Evolutionary conservation across 2,113 vertebrate genomes (phyloP), one percentile per base, ranked within the genome.

Genomic region (Ptilonorhynchus violaceus): DNA sequence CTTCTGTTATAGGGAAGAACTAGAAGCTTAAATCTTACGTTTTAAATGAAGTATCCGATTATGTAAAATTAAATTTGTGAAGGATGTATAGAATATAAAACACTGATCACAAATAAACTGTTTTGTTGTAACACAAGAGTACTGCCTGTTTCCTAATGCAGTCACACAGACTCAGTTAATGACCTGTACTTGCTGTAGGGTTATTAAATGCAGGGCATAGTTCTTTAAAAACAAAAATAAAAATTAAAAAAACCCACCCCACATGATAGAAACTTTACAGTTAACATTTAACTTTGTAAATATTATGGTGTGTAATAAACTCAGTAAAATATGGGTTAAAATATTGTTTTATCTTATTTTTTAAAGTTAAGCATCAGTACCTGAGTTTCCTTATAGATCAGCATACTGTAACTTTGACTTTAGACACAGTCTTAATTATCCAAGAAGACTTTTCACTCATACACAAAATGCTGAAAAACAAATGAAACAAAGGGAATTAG

Each of bases 51-150:
- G 96, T 98, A 98, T 98, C 97, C 97, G 95, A 98, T 98, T 98
- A 98, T 99, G 98, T 99, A 99, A 98, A 98, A 98, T 98, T 98
- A 98, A 98, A 98, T 98, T 98, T 99, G 98, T 99, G 98, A 98
- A 99, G 98, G 98, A 99, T 99, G 99, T 99, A 99, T 98, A 99
- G 98, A 98, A 97, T 98, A 98, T 98, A 98, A 98, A 98, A 98
- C 98, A 98, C 97, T 99, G 98, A 98, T 99, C 98, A 98, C 98
- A 97, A 99, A 99, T 99, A 99, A 99, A 99, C 97, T 97, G 98
- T 98, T 98, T 99, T 99, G 98, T 99, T 98, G 98, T 99, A 98
- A 97, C 98, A 98, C 97, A 96, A 97, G 98, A 98, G 98, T 97
- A 96, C 96, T 98, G 98, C 98, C 98, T 98, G 98, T 98, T 98